Evolutionary conservation across 2,113 vertebrate species (phyloP), one percentile per base, ranked within the genome.

Genomic region (Stictonetta naevosa): DNA sequence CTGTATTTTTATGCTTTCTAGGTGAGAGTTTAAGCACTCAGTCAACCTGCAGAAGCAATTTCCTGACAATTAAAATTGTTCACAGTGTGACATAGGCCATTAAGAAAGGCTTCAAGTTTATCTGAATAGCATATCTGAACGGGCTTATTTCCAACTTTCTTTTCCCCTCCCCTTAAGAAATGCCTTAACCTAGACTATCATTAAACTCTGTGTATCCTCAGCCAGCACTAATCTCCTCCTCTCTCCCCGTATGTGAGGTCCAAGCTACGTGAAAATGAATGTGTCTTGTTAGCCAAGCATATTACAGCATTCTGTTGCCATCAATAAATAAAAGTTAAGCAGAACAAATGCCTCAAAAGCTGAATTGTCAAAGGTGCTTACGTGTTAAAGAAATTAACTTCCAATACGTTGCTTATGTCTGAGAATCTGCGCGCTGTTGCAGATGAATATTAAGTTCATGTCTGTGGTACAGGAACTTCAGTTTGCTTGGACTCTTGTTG

Each of bases 11-110:
- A 26, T 13, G 33, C 23, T 56, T 36, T 66, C 18, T 42, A 29
- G 17, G 34, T 38, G 21, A 72, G 28, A 29, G 68, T 40, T 90
- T 48, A 82, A 82, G 81, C 5, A n/a, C 42, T 58, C 81, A 82
- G 60, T 82, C 91, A 95, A 53, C 48, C 88, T 72, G 38, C 58
- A 82, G 86, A 93, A 91, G 66, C 56, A 79, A 75, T 92, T 92
- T 91, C 66, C 91, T 75, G 10, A 38, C 74, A 79, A 63, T 86
- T 95, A 92, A 91, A 89, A 28, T 46, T 82, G 60, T 66, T 80
- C 23, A 14, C 23, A 52, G 56, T 58, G 53, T 91, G 85, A 48
- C 78, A 56, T 7, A 90, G 28, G 31, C 55, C 11, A 18, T 88
- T 93, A 90, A 88, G 20, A 95, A 28, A 72, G 22, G 48, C 50